Evolutionary conservation across 2,113 vertebrate genomes (phyloP).

Genomic region (Phoenicopterus ruber): DNA sequence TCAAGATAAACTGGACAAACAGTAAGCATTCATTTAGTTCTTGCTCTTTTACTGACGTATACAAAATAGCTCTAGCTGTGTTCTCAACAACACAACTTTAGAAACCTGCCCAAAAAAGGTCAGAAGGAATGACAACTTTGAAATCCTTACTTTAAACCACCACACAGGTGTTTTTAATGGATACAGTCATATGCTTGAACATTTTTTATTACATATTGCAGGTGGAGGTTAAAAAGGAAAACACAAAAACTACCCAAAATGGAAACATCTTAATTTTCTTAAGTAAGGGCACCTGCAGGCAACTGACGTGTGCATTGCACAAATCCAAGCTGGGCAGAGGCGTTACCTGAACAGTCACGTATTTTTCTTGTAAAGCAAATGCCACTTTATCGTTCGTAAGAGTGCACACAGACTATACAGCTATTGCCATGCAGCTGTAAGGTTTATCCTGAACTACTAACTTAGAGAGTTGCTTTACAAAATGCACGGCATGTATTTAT

Average conservation of each 20-base stretch:
- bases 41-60: background rate
- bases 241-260: background rate
- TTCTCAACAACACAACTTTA: background rate
- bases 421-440: background rate
- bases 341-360: accelerated
- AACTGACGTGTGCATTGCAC: background rate
- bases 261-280: background rate
- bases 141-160: background rate
- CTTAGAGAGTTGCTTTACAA: background rate
- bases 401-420: background rate
- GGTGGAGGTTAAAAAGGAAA: background rate
- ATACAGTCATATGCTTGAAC: background rate
- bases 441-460: background rate
- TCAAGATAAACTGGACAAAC: background rate
- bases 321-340: background rate
- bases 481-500: background rate
- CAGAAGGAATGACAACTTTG: background rate
- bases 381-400: background rate
- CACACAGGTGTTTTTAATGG: background rate
- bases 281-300: background rate
- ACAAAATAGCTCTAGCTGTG: background rate
- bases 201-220: background rate
- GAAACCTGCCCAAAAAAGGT: background rate
- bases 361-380: background rate
- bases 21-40: background rate